Conservation (phyloP, 2,888 invertebrate species). For the Drosophila pseudotalamancana region DNA sequence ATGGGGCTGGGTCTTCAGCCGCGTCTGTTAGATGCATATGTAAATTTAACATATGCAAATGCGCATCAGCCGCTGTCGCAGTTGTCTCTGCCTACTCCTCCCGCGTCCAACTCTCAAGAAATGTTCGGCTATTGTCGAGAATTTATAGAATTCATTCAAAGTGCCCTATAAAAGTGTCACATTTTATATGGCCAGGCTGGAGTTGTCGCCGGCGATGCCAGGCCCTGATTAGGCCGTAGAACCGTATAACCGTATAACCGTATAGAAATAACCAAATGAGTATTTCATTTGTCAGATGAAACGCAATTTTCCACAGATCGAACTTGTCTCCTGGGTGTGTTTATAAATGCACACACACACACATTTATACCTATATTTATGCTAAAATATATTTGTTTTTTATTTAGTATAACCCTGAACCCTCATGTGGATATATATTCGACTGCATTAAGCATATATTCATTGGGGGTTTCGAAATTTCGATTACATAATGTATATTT, state of each 20-base stretch:
- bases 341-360: background rate
- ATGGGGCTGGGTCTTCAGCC: slow-evolving; percentile 16
- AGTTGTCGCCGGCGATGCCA: slow-evolving; percentile 29
- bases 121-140: slow-evolving; percentile 6
- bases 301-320: slow-evolving; percentile 1
- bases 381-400: background rate
- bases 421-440: too few species aligned
- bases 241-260: too few species aligned
- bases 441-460: too few species aligned
- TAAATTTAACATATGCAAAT: slow-evolving; percentile 66
- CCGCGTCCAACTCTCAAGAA: background rate
- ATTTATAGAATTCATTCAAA: slow-evolving; percentile 52
- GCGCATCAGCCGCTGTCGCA: slow-evolving; percentile 34
- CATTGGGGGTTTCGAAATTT: too few species aligned
- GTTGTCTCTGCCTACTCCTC: background rate
- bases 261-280: slow-evolving; percentile 34
- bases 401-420: too few species aligned
- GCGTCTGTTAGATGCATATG: slow-evolving; percentile 63
- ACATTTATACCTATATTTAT: background rate
- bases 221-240: slow-evolving; percentile 54
- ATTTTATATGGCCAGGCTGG: slow-evolving; percentile 57
- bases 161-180: slow-evolving; percentile 77
- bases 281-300: slow-evolving; percentile 12
- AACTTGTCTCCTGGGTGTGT: background rate
- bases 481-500: too few species aligned